A percentile compares a stretch with the other conserved stretches of the same genome.
phyloP scores from a whole-genome alignment of 2,888 invertebrate genomes.

The Chorisops tibialis region DNA sequence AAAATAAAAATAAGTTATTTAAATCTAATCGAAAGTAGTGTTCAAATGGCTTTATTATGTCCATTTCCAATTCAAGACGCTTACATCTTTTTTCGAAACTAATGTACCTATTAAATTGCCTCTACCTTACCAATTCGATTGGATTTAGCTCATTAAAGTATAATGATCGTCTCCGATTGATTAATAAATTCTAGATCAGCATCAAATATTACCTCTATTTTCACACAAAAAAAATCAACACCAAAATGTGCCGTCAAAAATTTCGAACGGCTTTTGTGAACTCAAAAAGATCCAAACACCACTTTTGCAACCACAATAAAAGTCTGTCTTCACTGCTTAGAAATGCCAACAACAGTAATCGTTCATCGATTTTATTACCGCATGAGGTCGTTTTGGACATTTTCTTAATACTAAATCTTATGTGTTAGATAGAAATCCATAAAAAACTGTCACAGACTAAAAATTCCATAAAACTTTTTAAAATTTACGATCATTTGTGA shows the following conservation, averaged over 20 bases:
- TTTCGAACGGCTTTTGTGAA: neutral
- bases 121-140: too few relatives aligned
- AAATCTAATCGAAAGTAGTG: constrained; percentile 5
- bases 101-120: too few relatives aligned
- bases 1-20: constrained; percentile 1
- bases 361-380: constrained; percentile 14
- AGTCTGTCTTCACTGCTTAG: constrained; percentile 15
- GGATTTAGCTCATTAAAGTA: too few relatives aligned
- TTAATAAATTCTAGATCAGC: too few relatives aligned
- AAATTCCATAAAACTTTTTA: constrained; percentile 16
- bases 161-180: too few relatives aligned
- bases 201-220: too few relatives aligned
- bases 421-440: neutral
- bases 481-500: constrained; percentile 16
- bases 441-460: neutral
- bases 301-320: constrained; percentile 7
- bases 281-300: neutral
- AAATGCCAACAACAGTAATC: constrained; percentile 20
- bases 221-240: too few relatives aligned
- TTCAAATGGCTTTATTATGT: constrained; percentile 8
- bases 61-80: neutral
- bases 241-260: too few relatives aligned
- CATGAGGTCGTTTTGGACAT: constrained; percentile 15
- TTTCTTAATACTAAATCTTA: neutral
- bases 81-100: too few relatives aligned